Base-by-base conservation (phyloP, 2,113 vertebrate genomes). In the Erpornis zantholeuca region DNA sequence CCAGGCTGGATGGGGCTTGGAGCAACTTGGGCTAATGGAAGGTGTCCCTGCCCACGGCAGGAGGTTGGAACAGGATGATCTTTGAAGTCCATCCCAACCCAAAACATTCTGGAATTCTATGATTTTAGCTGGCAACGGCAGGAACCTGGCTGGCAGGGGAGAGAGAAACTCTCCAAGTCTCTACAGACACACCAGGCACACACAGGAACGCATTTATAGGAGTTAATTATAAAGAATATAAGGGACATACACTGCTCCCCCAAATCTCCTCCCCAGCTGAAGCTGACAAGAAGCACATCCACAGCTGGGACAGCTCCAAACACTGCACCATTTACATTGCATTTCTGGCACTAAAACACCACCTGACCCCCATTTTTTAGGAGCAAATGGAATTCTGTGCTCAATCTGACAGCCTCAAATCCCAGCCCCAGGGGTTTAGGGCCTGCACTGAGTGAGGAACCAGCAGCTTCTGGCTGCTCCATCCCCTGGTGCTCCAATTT, bases 1-100 rank as follows among this genome's bases (percentile, higher is more conserved):
- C 25, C 69, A 60, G 53, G 38, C 0, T 45, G 36, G 69, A 59
- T 0, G 0, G 36, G 27, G 60, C 9, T 53, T 29, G n/a, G 61
- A 75, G n/a, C 45, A 68, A 0, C 53, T 29, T 68, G 61, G 38
- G 20, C 12, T 0, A 5, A 29, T 12, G 78, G 29, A 4, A 68
- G 2, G n/a, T 47, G 60, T 44, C 44, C 22, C 10, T 65, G 31
- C 22, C 57, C 42, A 16, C 57, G 52, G 42, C 22, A 59, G 27
- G 4, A 12, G 35, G 7, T 22, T 36, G 61, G 61, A 45, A 61
- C 3, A 1, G 25, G 78, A 76, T 35, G 29, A 3, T 11, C 25
- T 69, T 61, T 61, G 7, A 54, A 29, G 7, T 40, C 47, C 29
- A 38, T 27, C 31, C 47, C 29, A 42, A 49, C 25, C 15, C 40